Base-by-base conservation (phyloP, 92 coral and sea anemone genomes). In the Parazoanthus darwini region DNA sequence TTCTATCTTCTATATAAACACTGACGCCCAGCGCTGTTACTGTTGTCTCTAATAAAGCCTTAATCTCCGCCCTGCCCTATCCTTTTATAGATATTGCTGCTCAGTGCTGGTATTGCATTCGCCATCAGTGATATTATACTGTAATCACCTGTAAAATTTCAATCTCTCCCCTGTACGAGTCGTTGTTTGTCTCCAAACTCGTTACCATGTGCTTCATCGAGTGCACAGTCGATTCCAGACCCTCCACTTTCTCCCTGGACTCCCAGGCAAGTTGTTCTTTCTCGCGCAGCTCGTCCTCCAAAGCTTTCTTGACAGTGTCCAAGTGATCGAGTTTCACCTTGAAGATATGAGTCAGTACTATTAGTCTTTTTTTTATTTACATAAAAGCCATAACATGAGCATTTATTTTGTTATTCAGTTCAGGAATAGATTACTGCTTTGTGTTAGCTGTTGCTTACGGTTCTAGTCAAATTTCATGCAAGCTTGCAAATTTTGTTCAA, bases 181-280 rank as follows among this genome's bases (percentile, higher is more conserved):
- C 90, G 23, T 92, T 94, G 38, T 92, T 90, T 77, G 90, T 87
- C 72, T 95, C 94, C 23, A 92, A 82, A 23, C 81, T 89, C 4
- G 82, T 8, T 43, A 90, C 86, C 63, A 86, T 67, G 33, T 86
- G 78, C 77, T 88, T 89, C 84, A 93, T 75, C 4, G 89, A 89
- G 46, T 65, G 73, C 14, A 78, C 77, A 8, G 88, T 93, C 13
- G 85, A 77, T 25, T 90, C 74, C 18, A 90, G 83, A 18, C 79
- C 86, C 35, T 90, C 85, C 58, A 87, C 91, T 80, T 89, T 90
- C 80, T 87, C 85, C 3, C 23, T 74, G 38, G 42, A 42, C 29
- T 76, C 78, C 20, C 10, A 44, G 13, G 88, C 42, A 3, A 88
- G 78, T 35, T 88, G 88, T 46, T 89, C 92, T 35, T 93, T 88